Conservation (phyloP, 2,113 vertebrate species). For the Accipiter virgatus region DNA sequence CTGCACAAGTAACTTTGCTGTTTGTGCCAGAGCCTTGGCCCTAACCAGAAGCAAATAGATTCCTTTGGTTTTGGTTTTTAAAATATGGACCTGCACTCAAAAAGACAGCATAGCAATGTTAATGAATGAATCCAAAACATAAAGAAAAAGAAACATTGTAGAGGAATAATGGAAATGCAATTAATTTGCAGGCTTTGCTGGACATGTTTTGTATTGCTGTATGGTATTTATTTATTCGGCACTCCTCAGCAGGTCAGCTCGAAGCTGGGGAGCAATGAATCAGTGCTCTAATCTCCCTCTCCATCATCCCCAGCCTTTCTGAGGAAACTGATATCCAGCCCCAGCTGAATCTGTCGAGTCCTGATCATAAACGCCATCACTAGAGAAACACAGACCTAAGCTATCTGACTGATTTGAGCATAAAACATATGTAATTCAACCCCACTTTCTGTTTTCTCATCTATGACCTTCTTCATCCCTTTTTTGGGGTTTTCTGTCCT, state of each 20-base stretch:
- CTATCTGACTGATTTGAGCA: background rate
- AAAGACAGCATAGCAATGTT: background rate
- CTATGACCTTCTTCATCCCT: background rate
- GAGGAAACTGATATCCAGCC: constrained; percentile 22
- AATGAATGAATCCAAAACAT: background rate
- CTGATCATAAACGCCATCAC: background rate
- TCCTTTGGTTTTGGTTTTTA: background rate
- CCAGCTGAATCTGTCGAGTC: background rate
- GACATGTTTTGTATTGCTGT: background rate
- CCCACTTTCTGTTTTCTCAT: background rate
- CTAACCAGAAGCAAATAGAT: background rate
- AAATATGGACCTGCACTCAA: background rate
- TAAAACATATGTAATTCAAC: background rate
- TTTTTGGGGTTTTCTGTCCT: background rate
- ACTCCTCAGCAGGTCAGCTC: background rate
- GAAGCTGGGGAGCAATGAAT: constrained; percentile 39
- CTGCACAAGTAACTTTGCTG: background rate
- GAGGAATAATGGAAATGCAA: background rate
- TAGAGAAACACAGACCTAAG: background rate
- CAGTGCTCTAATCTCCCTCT: constrained; percentile 13
- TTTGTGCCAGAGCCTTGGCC: background rate
- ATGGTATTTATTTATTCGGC: background rate
- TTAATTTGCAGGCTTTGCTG: background rate
- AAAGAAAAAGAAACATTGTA: background rate
- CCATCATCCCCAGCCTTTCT: background rate